Base-by-base conservation (phyloP, 2,797 vertebrate genomes). In the Tamandua tetradactyla region DNA sequence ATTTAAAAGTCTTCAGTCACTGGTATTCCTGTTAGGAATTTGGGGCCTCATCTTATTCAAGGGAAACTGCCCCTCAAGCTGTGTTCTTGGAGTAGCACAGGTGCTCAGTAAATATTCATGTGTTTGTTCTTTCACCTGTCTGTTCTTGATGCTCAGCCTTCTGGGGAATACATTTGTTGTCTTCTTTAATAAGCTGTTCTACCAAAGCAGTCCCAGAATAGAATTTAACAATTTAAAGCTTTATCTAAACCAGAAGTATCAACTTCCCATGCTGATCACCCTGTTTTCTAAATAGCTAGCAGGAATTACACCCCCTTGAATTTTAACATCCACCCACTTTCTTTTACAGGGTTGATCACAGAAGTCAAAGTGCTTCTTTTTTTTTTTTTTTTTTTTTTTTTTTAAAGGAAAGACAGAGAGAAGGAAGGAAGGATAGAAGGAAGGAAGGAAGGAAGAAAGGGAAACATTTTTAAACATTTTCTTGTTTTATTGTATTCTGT, bases 121-220 rank as follows among this genome's bases (percentile, higher is more conserved):
- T 27, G 0, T 40, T 32, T 14, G 15, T 10, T 42, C 57, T 0
- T 11, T 25, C 0, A 1, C 64, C 8, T 0, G 44, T 2, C 55
- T 49, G 37, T 7, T 12, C 42, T n/a, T 13, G 88, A 18, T 32
- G 2, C 61, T 35, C 11, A 37, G 57, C 83, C 83, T 66, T 81
- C 61, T n/a, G 52, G 57, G 57, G 40, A n/a, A 32, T 0, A 17
- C 23, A 25, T 57, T 4, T 15, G 10, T 62, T 23, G 23, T 59
- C 83, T 49, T 37, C 52, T 9, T 40, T 42, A 59, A 37, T 44
- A 37, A 74, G 40, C 27, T 62, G 6, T 4, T 80, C 49, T 0
- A 4, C 81, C 44, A 14, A 14, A 30, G 59, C 52, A n/a, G n/a
- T 25, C 82, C 84, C 71, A 61, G 78, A 80, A 74, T 5, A n/a